phyloP scores from a whole-genome alignment of 2,888 invertebrate genomes.

The Parnassius orleans region DNA sequence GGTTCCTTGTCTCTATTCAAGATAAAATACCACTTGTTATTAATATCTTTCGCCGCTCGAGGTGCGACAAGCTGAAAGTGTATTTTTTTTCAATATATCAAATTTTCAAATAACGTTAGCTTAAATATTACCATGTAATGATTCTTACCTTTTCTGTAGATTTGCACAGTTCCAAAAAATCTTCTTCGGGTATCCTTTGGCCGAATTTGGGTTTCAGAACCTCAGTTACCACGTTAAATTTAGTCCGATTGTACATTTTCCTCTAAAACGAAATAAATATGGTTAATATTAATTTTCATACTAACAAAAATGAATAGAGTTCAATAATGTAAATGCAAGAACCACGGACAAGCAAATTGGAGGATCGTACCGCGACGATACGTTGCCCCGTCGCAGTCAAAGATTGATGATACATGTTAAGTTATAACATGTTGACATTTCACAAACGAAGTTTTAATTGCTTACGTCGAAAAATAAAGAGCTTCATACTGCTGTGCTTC shows the following conservation, averaged over 20 bases:
- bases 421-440: too few relatives aligned
- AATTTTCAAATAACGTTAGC: not conserved
- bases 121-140: not conserved
- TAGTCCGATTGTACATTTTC: constrained; percentile 14
- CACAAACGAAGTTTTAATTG: too few relatives aligned
- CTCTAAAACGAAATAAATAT: too few relatives aligned
- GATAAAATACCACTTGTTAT: constrained; percentile 86
- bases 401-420: too few relatives aligned
- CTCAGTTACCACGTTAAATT: constrained; percentile 48
- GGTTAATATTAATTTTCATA: too few relatives aligned
- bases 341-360: not conserved
- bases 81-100: not conserved
- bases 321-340: too few relatives aligned
- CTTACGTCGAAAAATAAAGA: too few relatives aligned
- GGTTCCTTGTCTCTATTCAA: constrained; percentile 83
- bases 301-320: too few relatives aligned
- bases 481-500: too few relatives aligned
- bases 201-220: constrained; percentile 58
- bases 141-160: constrained; percentile 52
- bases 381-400: not conserved
- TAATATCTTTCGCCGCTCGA: constrained; percentile 78
- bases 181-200: constrained; percentile 63
- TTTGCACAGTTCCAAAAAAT: constrained; percentile 64
- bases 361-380: not conserved
- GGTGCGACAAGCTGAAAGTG: constrained; percentile 81